Evolutionary conservation across 2,797 vertebrate species (phyloP), one percentile per base, ranked within the genome.

Genomic region (Clarias platycephalus): DNA sequence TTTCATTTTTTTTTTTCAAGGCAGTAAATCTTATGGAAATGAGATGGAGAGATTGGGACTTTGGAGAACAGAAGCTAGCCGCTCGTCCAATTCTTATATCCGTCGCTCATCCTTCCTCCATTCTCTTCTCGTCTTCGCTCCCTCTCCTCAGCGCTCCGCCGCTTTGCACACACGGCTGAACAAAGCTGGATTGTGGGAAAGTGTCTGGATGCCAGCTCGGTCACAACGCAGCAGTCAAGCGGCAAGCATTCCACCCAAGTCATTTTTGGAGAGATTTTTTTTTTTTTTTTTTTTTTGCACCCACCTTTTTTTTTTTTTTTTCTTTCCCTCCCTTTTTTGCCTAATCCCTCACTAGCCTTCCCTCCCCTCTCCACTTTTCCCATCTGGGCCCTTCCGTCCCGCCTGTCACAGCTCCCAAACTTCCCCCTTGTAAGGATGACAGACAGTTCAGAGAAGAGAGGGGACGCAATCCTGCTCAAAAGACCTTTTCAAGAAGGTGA

Each of bases 171-270:
- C 90, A 78, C 88, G 82, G 84, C 70, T 40, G 84, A 92, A 94
- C 93, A 93, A 94, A 94, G 93, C 90, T 85, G 92, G 91, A 92
- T 94, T 93, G 92, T 92, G 91, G 91, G 90, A 87, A 89, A 89
- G 88, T 28, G 57, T 60, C 62, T 83, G 88, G 89, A 92, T 88
- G 90, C 90, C 92, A 88, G 90, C 92, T 92, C 91, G 90, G 89
- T 91, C 90, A 93, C 91, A 91, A 53, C 91, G 90, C 91, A 93
- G 95, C 95, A 94, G 94, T 95, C 96, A 96, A 93, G 94, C 93
- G 81, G 83, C 67, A 82, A 91, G 85, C 90, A 95, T 96, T 96
- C 95, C 96, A 95, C 95, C 94, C 95, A 92, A 96, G 94, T 95
- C 95, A 92, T 92, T 91, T 95, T 87, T 95, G 94, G 94, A 95